Evolutionary conservation across 2,113 vertebrate genomes (phyloP).

Genomic region (Eulemur macaco): DNA sequence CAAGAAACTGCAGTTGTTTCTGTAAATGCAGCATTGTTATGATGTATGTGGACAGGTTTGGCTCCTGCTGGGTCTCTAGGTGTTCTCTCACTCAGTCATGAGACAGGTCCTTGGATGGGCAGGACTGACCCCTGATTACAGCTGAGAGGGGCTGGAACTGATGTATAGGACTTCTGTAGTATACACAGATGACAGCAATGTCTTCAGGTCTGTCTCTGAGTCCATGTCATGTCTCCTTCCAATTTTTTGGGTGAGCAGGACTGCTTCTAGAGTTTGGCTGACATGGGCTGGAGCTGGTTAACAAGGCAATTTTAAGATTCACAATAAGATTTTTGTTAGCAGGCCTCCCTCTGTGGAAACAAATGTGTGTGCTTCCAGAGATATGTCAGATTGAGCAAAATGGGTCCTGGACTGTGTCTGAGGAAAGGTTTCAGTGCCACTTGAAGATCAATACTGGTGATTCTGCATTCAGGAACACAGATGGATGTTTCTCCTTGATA

Average conservation of each 20-base stretch:
- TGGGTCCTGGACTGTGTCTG: neutral
- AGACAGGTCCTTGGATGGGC: neutral
- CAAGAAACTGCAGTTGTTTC: neutral
- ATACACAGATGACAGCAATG: neutral
- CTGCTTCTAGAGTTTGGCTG: too few species aligned
- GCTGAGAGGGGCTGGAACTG: neutral
- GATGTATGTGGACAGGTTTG: neutral
- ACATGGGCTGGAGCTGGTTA: too few species aligned
- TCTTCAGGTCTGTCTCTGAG: neutral
- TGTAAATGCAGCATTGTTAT: neutral
- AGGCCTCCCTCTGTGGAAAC: neutral
- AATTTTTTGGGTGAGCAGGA: too few species aligned
- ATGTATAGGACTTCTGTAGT: neutral
- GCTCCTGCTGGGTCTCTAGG: neutral
- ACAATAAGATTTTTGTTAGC: too few species aligned
- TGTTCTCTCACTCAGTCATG: neutral
- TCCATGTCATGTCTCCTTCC: neutral
- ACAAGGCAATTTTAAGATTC: too few species aligned
- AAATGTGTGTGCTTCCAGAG: neutral
- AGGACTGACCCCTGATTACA: neutral
- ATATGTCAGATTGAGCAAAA: neutral
- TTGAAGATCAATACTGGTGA: neutral
- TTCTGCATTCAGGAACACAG: neutral
- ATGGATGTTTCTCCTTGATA: neutral
- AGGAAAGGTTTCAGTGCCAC: neutral